phyloP scores from a whole-genome alignment of 2,113 vertebrate genomes.

The Apeltes quadracus region DNA sequence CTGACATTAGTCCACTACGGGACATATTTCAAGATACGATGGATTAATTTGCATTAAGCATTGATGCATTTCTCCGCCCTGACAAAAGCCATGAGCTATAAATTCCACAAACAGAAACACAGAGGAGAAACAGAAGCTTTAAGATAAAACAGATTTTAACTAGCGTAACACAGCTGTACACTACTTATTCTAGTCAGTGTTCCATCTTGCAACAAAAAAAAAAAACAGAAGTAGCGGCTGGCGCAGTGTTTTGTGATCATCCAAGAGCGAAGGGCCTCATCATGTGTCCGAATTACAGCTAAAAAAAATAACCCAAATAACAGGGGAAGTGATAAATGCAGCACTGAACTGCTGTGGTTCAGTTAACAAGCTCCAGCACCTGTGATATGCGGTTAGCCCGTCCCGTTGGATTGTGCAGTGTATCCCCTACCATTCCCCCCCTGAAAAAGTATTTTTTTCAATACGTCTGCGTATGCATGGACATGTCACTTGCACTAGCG shows the following conservation, averaged over 20 bases:
- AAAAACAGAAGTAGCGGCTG: slow-evolving; percentile 48
- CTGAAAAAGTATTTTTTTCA: too few species aligned
- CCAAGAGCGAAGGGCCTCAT: slow-evolving; percentile 51
- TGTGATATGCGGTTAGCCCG: slow-evolving; percentile 48
- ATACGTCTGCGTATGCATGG: too few species aligned
- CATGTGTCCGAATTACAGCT: slow-evolving; percentile 45
- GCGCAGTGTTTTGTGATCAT: slow-evolving; percentile 48
- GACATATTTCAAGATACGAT: slow-evolving; percentile 21
- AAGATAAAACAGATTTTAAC: slow-evolving; percentile 8
- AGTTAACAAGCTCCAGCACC: slow-evolving; percentile 50
- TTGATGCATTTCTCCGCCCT: neutral
- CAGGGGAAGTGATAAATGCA: slow-evolving; percentile 50
- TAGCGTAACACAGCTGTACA: neutral
- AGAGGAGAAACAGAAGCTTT: slow-evolving; percentile 1
- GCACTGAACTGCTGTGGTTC: slow-evolving; percentile 43
- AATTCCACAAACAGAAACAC: neutral
- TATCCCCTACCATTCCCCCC: too few species aligned
- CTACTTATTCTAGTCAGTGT: neutral
- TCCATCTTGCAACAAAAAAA: slow-evolving; percentile 21
- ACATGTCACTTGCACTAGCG: too few species aligned
- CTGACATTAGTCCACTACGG: slow-evolving; percentile 4
- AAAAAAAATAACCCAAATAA: slow-evolving; percentile 55
- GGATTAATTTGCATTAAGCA: slow-evolving; percentile 21
- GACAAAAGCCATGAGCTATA: neutral
- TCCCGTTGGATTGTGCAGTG: slow-evolving; percentile 37